Conservation (phyloP, 30 jellyfish, hydroid and myxozoan genomes). For the Sanderia malayensis region DNA sequence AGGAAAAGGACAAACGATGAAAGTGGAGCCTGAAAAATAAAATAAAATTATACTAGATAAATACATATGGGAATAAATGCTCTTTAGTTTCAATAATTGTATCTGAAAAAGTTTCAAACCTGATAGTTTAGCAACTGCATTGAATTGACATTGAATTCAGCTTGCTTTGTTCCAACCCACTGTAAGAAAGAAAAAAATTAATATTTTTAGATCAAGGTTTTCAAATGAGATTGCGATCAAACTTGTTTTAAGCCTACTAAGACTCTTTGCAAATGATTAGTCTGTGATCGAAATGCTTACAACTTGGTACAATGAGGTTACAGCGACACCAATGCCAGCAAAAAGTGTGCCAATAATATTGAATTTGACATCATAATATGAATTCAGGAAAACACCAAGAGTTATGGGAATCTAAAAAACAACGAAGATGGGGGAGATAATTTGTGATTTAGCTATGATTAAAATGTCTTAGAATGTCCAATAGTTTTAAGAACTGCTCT, state of each 20-base stretch:
- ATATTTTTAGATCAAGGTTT: too few relatives aligned
- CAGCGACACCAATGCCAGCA: conserved; percentile 92
- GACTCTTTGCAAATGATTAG: too few relatives aligned
- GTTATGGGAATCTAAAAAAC: conserved; percentile 87
- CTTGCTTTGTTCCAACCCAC: conserved; percentile 96
- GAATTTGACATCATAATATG: conserved; percentile 88
- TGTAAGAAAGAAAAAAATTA: conserved; percentile 33
- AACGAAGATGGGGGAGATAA: too few relatives aligned
- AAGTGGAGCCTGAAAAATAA: conserved; percentile 82
- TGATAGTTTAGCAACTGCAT: conserved; percentile 93
- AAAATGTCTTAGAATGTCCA: too few relatives aligned
- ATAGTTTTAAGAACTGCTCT: too few relatives aligned
- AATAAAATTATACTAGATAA: neutral
- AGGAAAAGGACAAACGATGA: conserved; percentile 70
- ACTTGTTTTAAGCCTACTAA: too few relatives aligned
- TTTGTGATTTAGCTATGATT: too few relatives aligned
- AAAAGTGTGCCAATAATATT: conserved; percentile 68
- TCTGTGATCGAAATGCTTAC: conserved; percentile 66
- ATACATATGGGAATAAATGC: neutral
- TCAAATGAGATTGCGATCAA: too few relatives aligned
- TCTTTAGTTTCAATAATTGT: too few relatives aligned
- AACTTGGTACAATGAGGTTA: conserved; percentile 94
- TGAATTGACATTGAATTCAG: conserved; percentile 79
- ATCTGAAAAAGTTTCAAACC: too few relatives aligned
- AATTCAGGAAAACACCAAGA: conserved; percentile 85